Evolutionary conservation across 2,113 vertebrate genomes (phyloP).

Genomic region (Phycodurus eques): DNA sequence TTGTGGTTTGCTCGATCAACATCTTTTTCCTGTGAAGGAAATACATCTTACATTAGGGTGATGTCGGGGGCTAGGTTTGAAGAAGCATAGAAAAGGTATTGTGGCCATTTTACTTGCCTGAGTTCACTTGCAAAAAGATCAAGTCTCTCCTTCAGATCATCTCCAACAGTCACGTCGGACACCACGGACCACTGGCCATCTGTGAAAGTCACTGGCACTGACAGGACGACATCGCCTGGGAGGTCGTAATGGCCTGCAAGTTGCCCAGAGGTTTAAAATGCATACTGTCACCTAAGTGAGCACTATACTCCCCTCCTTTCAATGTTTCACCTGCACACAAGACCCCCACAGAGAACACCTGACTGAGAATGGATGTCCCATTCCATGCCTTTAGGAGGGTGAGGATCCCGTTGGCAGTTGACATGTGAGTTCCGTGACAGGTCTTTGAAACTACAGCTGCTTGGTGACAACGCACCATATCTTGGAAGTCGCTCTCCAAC

Average conservation of each 20-base stretch:
- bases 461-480: conserved; percentile 42
- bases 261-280: background rate
- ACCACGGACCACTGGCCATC: conserved; percentile 75
- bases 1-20: background rate
- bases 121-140: conserved; percentile 70
- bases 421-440: conserved; percentile 54
- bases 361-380: conserved; percentile 60
- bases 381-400: conserved; percentile 80
- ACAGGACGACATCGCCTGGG: conserved; percentile 81
- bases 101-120: conserved; percentile 18
- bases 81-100: background rate
- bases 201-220: conserved; percentile 82
- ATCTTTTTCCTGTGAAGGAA: conserved; percentile 2
- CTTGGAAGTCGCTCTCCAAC: conserved; percentile 74
- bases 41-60: background rate
- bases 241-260: conserved; percentile 76
- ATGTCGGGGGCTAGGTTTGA: background rate
- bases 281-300: background rate
- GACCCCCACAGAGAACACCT: conserved; percentile 82
- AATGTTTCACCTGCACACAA: conserved; percentile 75
- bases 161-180: conserved; percentile 61
- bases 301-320: background rate
- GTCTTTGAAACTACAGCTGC: conserved; percentile 46
- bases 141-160: conserved; percentile 61
- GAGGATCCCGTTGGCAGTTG: conserved; percentile 73